These are phyloP conservation scores for Corvus cornix DNA, from an alignment of 2,113 vertebrate genomes.

Conservation along the genomic window DNA sequence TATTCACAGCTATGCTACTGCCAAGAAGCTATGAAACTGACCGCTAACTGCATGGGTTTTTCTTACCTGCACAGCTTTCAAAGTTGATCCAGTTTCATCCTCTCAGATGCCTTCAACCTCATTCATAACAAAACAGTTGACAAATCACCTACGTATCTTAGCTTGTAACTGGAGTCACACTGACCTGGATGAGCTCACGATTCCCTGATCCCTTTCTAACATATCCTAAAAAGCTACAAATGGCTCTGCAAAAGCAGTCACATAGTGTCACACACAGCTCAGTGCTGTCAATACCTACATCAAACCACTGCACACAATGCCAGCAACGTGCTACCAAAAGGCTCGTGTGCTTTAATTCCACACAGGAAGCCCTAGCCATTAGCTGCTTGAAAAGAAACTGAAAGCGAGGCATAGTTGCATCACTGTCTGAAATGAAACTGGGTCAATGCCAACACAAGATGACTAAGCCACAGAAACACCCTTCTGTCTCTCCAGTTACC, in stretches of 20 bases:
- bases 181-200: not conserved
- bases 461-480: not conserved
- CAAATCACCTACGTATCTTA: not conserved
- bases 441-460: not conserved
- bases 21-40: not conserved
- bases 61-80: not conserved
- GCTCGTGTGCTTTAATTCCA: not conserved
- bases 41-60: not conserved
- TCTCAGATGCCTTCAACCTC: not conserved
- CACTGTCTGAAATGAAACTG: slow-evolving; percentile 10
- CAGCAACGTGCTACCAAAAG: not conserved
- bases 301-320: not conserved
- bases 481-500: not conserved
- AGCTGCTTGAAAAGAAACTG: slow-evolving; percentile 28
- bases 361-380: not conserved
- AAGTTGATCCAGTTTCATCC: not conserved
- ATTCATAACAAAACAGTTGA: not conserved
- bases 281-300: not conserved
- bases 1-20: not conserved
- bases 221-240: not conserved
- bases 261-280: not conserved
- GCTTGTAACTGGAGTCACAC: not conserved
- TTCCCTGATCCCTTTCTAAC: not conserved
- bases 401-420: not conserved
- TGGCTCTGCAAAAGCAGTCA: not conserved